A percentile compares a stretch with the other conserved stretches of the same genome.
Evolutionary conservation across 2,797 vertebrate genomes (phyloP).

Genomic region (Peromyscus melanophrys): DNA sequence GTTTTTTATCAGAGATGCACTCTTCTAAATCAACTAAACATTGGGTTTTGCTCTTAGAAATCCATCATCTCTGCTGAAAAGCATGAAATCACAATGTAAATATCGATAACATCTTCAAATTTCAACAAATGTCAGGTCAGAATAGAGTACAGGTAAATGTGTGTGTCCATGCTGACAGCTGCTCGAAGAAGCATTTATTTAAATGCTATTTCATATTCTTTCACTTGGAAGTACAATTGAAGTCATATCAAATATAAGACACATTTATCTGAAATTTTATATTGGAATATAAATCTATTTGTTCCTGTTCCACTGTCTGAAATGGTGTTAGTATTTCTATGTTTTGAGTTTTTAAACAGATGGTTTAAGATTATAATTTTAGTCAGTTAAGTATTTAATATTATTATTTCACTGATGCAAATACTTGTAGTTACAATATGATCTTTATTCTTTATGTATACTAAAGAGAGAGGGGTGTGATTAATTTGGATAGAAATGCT

Average conservation of each 20-base stretch:
- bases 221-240: conserved; percentile 66
- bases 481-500: neutral
- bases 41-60: conserved; percentile 35
- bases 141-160: conserved; percentile 79
- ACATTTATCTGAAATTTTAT: conserved; percentile 46
- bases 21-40: neutral
- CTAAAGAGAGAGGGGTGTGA: neutral
- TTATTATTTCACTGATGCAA: neutral
- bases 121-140: conserved; percentile 75
- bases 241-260: neutral
- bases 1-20: neutral
- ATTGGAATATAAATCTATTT: conserved; percentile 10
- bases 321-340: conserved; percentile 5
- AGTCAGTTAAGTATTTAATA: neutral
- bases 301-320: neutral
- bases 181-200: conserved; percentile 82
- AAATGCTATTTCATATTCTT: conserved; percentile 86
- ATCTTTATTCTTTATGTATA: neutral
- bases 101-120: conserved; percentile 83
- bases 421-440: neutral
- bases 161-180: conserved; percentile 87
- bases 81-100: conserved; percentile 47
- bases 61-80: conserved; percentile 20
- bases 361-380: neutral
- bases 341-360: neutral